Base-by-base conservation (phyloP, 2,797 vertebrate genomes). In the Sylvia borin region DNA sequence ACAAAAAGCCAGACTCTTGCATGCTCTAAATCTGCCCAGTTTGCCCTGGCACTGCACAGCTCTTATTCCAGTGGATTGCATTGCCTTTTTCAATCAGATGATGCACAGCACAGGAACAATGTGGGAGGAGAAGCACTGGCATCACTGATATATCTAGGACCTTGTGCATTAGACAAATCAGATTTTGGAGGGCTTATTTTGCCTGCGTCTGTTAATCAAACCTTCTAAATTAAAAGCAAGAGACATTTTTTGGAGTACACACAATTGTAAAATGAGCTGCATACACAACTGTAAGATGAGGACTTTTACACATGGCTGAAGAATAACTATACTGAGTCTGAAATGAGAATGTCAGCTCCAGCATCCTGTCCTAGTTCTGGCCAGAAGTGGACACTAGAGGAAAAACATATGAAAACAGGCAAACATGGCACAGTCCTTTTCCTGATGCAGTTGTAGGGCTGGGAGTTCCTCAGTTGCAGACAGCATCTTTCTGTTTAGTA, bases 181-280 rank as follows among this genome's bases (percentile, higher is more conserved):
- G 20, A n/a, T 83, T 91, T 74, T 68, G 22, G 43, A 54, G 27
- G 36, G 20, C 24, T 88, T 88, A 15, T 16, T 81, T 88, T 62
- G 26, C 21, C 45, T 53, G 13, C 6, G 6, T 79, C 29, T 77
- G 1, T 64, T 68, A 45, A 60, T 38, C 0, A 0, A 85, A 43
- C 17, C 36, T 94, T 91, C 31, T 66, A 72, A 89, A 75, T 48
- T 14, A 70, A 88, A 83, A 86, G 12, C 47, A 62, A 78, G 48
- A 66, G 24, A 13, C 5, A 4, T 72, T 86, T 77, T 75, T 67
- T 85, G 18, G 34, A 78, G 25, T 11, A 57, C 2, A 3, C 13
- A 55, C 10, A 40, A 3, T 34, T 73, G 11, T 64, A 38, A 77
- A 85, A 50, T 67, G 61, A 43, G 43, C n/a, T 47, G 51, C 22